Conservation (phyloP, 2,113 vertebrate species). For the Pogona vitticeps region DNA sequence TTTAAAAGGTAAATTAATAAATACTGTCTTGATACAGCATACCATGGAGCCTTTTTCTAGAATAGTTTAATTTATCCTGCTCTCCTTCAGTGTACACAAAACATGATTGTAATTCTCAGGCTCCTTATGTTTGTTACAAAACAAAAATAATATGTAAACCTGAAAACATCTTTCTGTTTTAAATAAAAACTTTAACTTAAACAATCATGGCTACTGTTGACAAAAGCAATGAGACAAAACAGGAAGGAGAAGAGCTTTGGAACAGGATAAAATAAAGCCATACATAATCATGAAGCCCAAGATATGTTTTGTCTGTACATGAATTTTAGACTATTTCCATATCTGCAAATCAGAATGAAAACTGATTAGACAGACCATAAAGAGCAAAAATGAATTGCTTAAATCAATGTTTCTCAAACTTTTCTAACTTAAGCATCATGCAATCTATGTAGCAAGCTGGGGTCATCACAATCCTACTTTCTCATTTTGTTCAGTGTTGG, state of each 20-base stretch:
- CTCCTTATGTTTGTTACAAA: background rate
- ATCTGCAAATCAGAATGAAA: background rate
- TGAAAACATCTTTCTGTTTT: slow-evolving; percentile 32
- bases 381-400: background rate
- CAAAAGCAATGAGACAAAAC: slow-evolving; percentile 10
- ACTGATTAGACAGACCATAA: background rate
- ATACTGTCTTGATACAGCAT: background rate
- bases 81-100: no score
- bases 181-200: slow-evolving; percentile 32
- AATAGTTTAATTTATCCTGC: background rate
- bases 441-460: background rate
- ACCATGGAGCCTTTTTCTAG: background rate
- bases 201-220: slow-evolving; percentile 28
- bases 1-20: background rate
- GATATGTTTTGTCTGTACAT: background rate
- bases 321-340: background rate
- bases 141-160: slow-evolving; percentile 18
- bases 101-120: no score
- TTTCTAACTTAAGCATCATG: background rate
- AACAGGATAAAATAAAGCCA: background rate
- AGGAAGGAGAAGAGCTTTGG: background rate
- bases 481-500: no score
- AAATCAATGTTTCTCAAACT: background rate
- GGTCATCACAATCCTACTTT: background rate
- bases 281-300: background rate